Base-by-base conservation (phyloP, 2,113 vertebrate genomes). In the Caranx melampygus region DNA sequence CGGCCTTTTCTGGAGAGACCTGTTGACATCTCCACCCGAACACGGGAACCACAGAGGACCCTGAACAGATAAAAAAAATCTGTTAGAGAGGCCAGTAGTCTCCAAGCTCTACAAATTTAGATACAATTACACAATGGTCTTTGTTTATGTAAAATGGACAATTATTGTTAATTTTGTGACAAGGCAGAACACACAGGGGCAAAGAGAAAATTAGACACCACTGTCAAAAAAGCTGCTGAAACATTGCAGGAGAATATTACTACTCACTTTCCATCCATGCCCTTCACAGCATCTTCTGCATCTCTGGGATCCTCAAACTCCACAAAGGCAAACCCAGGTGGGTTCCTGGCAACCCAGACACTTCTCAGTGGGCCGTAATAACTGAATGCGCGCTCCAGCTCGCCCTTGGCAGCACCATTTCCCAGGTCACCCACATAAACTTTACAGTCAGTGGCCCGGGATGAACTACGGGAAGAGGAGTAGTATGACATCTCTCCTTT, bases 251-350 rank as follows among this genome's bases (percentile, higher is more conserved):
- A 69, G 49, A 42, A 20, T 2, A 1, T 52, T 12, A 60, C 7
- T 9, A 94, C 95, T 94, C 70, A 96, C 95, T 96, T 96, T 85
- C 95, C 95, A 47, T 96, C 95, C 95, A 96, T 95, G 68, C 95
- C 95, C 75, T 95, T 95, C 51, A 95, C 95, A 20, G 95, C 95
- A 74, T 96, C 95, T 68, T 95, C 94, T 40, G 95, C 95, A 49
- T 96, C 95, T 80, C 95, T 92, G 55, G 95, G 81, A 78, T 96
- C 95, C 67, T 96, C 95, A 81, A 94, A 96, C 87, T 96, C 95
- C 11, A 96, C 95, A 42, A 96, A 96, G 51, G 95, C 95, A 18
- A 96, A 96, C 13, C 95, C 95, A 0, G 95, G 95, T 0, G 95
- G 95, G 88, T 96, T 96, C 65, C 95, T 89, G 6, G 95, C 95